Conservation (phyloP, 2,888 invertebrate species). For the Latrodectus elegans region DNA sequence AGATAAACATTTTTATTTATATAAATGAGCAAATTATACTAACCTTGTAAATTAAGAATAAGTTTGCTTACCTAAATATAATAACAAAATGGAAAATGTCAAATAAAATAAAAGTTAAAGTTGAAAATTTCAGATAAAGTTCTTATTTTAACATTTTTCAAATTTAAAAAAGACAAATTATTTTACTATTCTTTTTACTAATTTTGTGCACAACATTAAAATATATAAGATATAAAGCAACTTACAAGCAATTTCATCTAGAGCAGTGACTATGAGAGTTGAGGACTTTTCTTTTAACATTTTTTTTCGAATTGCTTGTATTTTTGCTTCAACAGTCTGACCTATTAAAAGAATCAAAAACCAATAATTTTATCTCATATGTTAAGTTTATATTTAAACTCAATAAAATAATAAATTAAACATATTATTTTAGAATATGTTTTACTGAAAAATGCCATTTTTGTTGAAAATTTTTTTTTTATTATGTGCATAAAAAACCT, state of each 20-base stretch:
- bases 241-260: slow-evolving; percentile 91
- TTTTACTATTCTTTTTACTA: too few relatives aligned
- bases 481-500: too few relatives aligned
- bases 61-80: too few relatives aligned
- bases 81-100: neutral
- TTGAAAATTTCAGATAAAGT: neutral
- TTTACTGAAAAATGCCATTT: neutral
- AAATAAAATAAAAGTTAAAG: neutral
- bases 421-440: neutral
- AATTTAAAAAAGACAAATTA: too few relatives aligned
- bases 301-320: slow-evolving; percentile 80
- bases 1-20: too few relatives aligned
- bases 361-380: too few relatives aligned
- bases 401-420: neutral
- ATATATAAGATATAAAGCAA: slow-evolving; percentile 65
- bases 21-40: too few relatives aligned
- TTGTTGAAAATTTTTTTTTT: neutral
- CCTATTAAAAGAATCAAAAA: slow-evolving; percentile 75
- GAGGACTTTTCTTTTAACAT: slow-evolving; percentile 82
- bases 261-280: slow-evolving; percentile 82
- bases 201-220: too few relatives aligned
- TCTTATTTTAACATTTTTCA: too few relatives aligned
- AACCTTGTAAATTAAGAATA: too few relatives aligned
- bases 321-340: slow-evolving; percentile 81
- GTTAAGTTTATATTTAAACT: neutral